Evolutionary conservation across 2,888 invertebrate genomes (phyloP).

Genomic region (Caenorhabditis plicata): DNA sequence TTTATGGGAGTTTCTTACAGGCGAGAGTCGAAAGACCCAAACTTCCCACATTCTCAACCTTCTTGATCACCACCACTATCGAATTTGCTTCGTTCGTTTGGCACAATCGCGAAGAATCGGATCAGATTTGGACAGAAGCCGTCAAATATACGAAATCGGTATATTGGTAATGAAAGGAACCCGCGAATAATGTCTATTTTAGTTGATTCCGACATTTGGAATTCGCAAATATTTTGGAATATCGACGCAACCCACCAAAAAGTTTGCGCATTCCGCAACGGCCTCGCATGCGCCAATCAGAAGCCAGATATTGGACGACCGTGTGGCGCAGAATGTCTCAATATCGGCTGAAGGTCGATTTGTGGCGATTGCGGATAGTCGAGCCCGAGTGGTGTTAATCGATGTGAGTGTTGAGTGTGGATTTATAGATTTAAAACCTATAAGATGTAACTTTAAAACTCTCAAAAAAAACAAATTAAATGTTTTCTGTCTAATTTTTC

Average conservation of each 20-base stretch:
- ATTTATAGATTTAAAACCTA: no score
- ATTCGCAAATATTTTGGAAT: conserved; percentile 59
- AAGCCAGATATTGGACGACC: conserved; percentile 20
- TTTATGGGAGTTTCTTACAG: conserved; percentile 18
- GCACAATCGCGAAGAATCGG: conserved; percentile 40
- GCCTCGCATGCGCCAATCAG: conserved; percentile 19
- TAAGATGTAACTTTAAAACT: no score
- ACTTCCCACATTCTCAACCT: conserved; percentile 49
- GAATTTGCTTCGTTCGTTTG: conserved; percentile 52
- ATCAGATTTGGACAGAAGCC: conserved; percentile 28
- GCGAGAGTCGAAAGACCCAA: conserved; percentile 35
- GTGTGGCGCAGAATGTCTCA: conserved; percentile 21
- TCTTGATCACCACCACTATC: conserved; percentile 40
- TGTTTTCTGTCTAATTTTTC: no score
- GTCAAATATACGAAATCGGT: conserved; percentile 31
- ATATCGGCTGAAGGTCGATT: conserved; percentile 16
- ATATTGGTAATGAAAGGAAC: background rate
- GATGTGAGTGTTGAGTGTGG: conserved; percentile 77
- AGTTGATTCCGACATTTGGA: conserved; percentile 56
- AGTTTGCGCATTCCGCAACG: conserved; percentile 22
- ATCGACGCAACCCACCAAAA: conserved; percentile 42
- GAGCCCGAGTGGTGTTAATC: conserved; percentile 84
- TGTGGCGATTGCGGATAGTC: conserved; percentile 37
- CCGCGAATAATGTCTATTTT: conserved; percentile 1
- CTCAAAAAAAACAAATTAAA: no score